A percentile compares a stretch with the other conserved stretches of the same genome.
These are phyloP conservation scores for Noturus placidus DNA, from an alignment of 2,113 vertebrate species.

Conservation along the genomic window DNA sequence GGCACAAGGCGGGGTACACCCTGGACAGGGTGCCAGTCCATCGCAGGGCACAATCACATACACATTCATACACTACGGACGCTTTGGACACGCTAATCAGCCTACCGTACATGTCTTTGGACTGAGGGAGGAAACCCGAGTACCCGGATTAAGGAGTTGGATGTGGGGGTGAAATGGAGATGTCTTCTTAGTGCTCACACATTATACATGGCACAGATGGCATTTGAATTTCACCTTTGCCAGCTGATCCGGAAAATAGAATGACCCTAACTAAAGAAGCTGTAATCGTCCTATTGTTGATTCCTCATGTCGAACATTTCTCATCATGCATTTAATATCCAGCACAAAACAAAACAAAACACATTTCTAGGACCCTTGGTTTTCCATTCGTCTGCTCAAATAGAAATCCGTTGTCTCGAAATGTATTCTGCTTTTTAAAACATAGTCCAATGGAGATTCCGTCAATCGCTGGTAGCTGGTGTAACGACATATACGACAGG, in stretches of 20 bases:
- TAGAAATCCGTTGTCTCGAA: neutral
- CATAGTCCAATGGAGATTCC: neutral
- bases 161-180: neutral
- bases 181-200: neutral
- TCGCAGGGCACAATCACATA: too few relatives aligned
- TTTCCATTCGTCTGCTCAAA: neutral
- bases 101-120: too few relatives aligned
- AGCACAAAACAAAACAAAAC: neutral
- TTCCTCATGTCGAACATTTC: neutral
- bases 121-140: too few relatives aligned
- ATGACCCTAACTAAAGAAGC: neutral
- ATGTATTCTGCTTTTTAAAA: neutral
- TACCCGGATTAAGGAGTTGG: neutral
- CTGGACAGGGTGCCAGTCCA: too few relatives aligned
- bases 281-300: neutral
- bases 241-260: neutral
- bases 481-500: too few relatives aligned
- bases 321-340: neutral
- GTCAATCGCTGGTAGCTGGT: neutral
- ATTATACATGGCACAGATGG: neutral
- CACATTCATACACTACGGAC: too few relatives aligned
- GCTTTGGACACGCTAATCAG: too few relatives aligned
- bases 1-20: too few relatives aligned
- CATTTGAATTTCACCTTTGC: neutral
- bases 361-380: neutral